These are phyloP conservation scores for Vultur gryphus DNA, from an alignment of 2,797 vertebrate species.

Conservation along the genomic window DNA sequence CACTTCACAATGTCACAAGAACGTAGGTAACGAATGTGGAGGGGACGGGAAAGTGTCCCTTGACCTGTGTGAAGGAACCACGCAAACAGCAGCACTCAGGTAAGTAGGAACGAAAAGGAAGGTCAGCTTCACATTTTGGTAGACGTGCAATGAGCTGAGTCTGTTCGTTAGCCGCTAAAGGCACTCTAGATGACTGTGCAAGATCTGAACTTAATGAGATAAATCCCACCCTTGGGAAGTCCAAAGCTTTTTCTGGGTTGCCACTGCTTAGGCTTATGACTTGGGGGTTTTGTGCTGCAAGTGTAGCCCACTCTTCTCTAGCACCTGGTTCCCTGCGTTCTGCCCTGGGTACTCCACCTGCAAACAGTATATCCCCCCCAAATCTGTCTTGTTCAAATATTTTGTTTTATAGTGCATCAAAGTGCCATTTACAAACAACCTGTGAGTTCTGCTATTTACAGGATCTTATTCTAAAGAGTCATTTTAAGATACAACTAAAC, in stretches of 20 bases:
- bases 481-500: background rate
- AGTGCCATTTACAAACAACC: background rate
- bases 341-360: background rate
- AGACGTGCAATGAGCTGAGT: background rate
- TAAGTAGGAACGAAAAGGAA: background rate
- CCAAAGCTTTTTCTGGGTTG: background rate
- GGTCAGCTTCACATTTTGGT: background rate
- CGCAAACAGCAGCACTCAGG: background rate
- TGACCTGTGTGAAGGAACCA: background rate
- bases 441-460: background rate
- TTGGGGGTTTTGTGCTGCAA: background rate
- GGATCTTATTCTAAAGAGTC: background rate
- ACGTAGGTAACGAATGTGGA: background rate
- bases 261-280: background rate
- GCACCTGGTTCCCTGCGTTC: fast-evolving
- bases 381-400: background rate
- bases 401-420: background rate
- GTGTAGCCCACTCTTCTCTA: fast-evolving
- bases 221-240: background rate
- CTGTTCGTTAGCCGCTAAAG: background rate
- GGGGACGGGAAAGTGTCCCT: background rate
- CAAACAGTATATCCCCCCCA: background rate
- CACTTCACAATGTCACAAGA: background rate
- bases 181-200: background rate
- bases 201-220: background rate